Percentiles rank a stretch among this genome's conserved stretches.
Evolutionary conservation across 1,140 invertebrate species (phyloP).

Genomic region (Magallana gigas): DNA sequence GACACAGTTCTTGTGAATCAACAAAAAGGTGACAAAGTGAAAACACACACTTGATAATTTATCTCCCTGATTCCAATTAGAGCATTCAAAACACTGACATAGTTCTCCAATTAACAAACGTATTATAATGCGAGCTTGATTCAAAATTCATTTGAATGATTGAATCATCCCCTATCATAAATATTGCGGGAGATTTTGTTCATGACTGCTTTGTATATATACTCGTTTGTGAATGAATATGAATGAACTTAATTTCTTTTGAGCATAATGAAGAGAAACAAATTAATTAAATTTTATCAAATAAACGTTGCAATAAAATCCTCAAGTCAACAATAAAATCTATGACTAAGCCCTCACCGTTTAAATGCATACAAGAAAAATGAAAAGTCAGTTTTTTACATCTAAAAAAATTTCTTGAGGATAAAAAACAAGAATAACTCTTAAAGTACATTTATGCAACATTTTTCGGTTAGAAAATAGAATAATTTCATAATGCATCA

Average conservation of each 20-base stretch:
- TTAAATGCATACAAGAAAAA: constrained; percentile 37
- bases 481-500: constrained; percentile 22
- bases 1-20: background rate
- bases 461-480: constrained; percentile 7
- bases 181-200: background rate
- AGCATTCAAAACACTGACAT: background rate
- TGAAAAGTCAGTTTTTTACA: constrained; percentile 26
- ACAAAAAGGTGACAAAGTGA: background rate
- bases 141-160: constrained; percentile 3
- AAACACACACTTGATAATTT: background rate
- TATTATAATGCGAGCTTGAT: background rate
- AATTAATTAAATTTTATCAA: constrained; percentile 30
- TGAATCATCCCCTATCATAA: background rate
- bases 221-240: constrained; percentile 12
- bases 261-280: constrained; percentile 28
- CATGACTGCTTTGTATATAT: background rate
- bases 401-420: background rate
- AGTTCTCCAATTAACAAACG: background rate
- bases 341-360: constrained; percentile 24
- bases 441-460: constrained; percentile 16
- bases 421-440: constrained; percentile 18
- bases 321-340: constrained; percentile 21
- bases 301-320: constrained; percentile 34
- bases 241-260: constrained; percentile 30
- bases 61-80: background rate